Percentiles rank a stretch among this genome's conserved stretches.
Conservation (phyloP, 2,797 vertebrate species). For the Hemibagrus guttatus region DNA sequence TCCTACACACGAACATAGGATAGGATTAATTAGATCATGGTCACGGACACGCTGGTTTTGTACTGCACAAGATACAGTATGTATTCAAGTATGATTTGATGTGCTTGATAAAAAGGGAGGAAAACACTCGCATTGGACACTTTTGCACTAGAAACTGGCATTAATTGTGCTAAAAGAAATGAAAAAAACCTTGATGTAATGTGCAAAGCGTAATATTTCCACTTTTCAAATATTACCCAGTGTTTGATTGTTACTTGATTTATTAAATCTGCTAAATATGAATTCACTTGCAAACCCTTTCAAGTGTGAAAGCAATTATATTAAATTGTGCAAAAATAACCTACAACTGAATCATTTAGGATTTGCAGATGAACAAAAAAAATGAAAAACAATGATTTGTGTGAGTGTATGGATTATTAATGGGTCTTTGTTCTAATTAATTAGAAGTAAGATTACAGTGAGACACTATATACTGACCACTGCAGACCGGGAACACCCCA, state of each 20-base stretch:
- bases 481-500: too few species aligned
- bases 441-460: too few species aligned
- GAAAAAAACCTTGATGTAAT: not conserved
- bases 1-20: not conserved
- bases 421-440: too few species aligned
- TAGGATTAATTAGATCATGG: not conserved
- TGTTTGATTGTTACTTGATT: not conserved
- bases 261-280: not conserved
- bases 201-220: not conserved
- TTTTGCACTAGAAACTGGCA: not conserved
- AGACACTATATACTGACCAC: too few species aligned
- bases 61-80: not conserved
- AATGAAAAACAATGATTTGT: too few species aligned
- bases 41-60: not conserved
- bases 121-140: not conserved
- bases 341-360: too few species aligned
- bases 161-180: not conserved
- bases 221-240: not conserved
- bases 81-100: not conserved
- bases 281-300: not conserved
- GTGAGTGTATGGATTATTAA: too few species aligned
- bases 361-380: too few species aligned
- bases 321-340: too few species aligned
- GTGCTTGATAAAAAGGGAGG: not conserved
- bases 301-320: too few species aligned